Conservation (phyloP, 2,888 invertebrate genomes). For the Drosophila ezoana region DNA sequence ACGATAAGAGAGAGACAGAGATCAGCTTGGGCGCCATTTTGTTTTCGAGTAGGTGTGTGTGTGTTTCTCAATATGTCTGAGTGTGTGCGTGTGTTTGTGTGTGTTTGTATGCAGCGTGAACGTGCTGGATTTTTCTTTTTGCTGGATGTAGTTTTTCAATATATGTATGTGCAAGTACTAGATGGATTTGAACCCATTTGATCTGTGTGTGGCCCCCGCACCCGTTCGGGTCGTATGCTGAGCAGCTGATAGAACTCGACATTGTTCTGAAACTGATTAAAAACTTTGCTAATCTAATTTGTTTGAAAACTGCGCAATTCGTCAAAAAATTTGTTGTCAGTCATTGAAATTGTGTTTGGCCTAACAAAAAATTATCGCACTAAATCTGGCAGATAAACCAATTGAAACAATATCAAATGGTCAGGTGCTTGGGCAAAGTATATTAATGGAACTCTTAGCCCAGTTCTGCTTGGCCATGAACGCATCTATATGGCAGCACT, state of each 20-base stretch:
- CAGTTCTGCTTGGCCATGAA: slow-evolving; percentile 16
- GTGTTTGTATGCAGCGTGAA: neutral
- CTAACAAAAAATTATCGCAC: slow-evolving; percentile 27
- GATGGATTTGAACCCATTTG: slow-evolving; percentile 15
- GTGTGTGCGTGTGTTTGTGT: neutral
- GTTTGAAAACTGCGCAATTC: slow-evolving; percentile 46
- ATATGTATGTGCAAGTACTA: slow-evolving; percentile 8
- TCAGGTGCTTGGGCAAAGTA: slow-evolving; percentile 6
- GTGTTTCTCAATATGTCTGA: slow-evolving; percentile 1
- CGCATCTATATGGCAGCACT: slow-evolving; percentile 15
- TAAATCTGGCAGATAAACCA: neutral
- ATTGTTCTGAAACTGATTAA: slow-evolving; percentile 34
- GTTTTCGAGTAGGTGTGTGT: slow-evolving; percentile 28
- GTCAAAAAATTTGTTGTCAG: slow-evolving; percentile 1
- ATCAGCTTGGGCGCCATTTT: slow-evolving; percentile 60
- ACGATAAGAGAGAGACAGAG: slow-evolving; percentile 57
- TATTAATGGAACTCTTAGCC: slow-evolving; percentile 14
- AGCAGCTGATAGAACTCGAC: slow-evolving; percentile 31
- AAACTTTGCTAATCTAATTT: slow-evolving; percentile 2
- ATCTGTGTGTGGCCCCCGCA: neutral
- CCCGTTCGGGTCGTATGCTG: neutral
- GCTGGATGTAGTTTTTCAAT: slow-evolving; percentile 20
- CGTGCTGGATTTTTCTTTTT: slow-evolving; percentile 36
- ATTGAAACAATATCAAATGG: neutral
- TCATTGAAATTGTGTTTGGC: slow-evolving; percentile 12